Evolutionary conservation across 1,140 invertebrate species (phyloP).

Genomic region (Orchesella cincta): DNA sequence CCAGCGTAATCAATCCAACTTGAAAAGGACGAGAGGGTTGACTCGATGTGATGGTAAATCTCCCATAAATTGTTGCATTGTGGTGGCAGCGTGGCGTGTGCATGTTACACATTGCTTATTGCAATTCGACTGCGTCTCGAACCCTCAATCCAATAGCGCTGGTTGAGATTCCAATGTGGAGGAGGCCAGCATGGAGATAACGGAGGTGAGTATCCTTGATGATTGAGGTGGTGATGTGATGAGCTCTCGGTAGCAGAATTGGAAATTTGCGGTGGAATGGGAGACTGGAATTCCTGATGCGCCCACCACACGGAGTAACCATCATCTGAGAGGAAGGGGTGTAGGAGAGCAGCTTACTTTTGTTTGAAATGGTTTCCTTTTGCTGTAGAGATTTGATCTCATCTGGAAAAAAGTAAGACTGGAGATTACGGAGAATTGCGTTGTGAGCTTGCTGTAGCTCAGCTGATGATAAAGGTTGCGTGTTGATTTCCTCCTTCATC

Average conservation of each 20-base stretch:
- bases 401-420: not conserved
- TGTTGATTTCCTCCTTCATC: not conserved
- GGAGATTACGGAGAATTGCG: not conserved
- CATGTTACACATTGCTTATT: not conserved
- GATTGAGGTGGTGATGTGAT: constrained; percentile 42
- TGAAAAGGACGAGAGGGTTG: constrained; percentile 21
- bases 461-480: not conserved
- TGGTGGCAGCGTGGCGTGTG: constrained; percentile 41
- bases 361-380: not conserved
- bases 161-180: constrained; percentile 42
- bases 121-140: not conserved
- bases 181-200: constrained; percentile 45
- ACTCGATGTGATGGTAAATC: constrained; percentile 52
- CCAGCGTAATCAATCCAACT: constrained; percentile 27
- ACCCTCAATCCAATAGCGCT: constrained; percentile 46
- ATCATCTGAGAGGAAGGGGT: constrained; percentile 36
- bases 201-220: not conserved
- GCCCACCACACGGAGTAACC: constrained; percentile 46
- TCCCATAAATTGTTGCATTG: constrained; percentile 52
- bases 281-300: constrained; percentile 40
- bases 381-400: not conserved
- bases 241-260: constrained; percentile 51
- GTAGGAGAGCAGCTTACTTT: not conserved
- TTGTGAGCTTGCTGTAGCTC: not conserved
- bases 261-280: constrained; percentile 42